Evolutionary conservation across 1,140 invertebrate genomes (phyloP), one percentile per base, ranked within the genome.

Genomic region (Adelges cooleyi): DNA sequence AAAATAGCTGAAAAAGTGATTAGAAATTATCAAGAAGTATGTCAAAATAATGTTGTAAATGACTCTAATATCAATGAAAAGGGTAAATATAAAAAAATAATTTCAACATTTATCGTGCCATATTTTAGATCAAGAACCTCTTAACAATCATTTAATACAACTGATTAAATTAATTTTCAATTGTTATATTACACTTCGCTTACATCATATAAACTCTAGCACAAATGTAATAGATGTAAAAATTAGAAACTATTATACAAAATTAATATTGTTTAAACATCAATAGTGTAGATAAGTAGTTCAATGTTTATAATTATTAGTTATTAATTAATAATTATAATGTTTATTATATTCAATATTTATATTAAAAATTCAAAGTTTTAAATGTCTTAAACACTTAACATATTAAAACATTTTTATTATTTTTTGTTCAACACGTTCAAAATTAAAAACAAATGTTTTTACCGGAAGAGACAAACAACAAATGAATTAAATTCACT

Each of bases 161-260:
- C 48, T 49, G 17, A 49, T 49, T 20, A 49, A 49, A 49, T 49
- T 49, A 25, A 49, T 49, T 49, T 49, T 25, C 17, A 49, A 49
- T 49, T 25, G 23, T 49, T 25, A 49, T 49, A 49, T 49, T 25
- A 25, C 46, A 17, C 18, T 49, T 49, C 46, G 9, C 25, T 49
- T 49, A 49, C 5, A 50, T n/a, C 48, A 27, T 22, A 27, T n/a
- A 22, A 27, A 25, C 5, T 50, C 15, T 8, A 11, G 2, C 23
- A 27, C 23, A 50, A 50, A 50, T 27, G 3, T n/a, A 50, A 50
- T 50, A n/a, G 13, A 50, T 50, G 15, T 18, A 50, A 50, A 50
- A n/a, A 50, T 50, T 27, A 11, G 5, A 50, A 50, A 20, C 9
- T 25, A 49, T 49, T 49, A 49, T n/a, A 49, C 22, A 49, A 49